These are phyloP conservation scores for Drosophila teissieri DNA, from an alignment of 1,140 invertebrate species.

Conservation along the genomic window DNA sequence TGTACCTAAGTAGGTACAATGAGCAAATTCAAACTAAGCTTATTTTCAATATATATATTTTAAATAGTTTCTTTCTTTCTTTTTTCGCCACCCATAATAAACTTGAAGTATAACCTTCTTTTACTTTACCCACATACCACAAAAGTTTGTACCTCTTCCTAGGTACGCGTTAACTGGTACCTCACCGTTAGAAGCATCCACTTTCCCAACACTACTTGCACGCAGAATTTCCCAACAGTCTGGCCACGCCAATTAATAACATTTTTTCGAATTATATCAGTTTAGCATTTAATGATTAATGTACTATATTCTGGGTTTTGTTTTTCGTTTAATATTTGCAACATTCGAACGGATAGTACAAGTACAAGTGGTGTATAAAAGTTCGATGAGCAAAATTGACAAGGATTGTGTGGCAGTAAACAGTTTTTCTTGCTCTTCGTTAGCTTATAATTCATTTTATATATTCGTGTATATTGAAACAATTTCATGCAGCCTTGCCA, in stretches of 20 bases:
- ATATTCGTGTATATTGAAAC: conserved; percentile 37
- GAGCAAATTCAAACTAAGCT: too few relatives aligned
- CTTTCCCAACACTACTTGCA: not conserved
- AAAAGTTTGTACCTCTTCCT: not conserved
- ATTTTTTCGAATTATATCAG: conserved; percentile 3
- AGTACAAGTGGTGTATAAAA: conserved; percentile 51
- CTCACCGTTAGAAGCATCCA: not conserved
- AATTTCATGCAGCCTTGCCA: conserved; percentile 18
- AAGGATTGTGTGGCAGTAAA: conserved; percentile 73
- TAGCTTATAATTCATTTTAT: conserved; percentile 10
- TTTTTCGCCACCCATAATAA: too few relatives aligned
- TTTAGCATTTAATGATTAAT: conserved; percentile 35
- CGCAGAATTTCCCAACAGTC: not conserved
- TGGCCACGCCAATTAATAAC: conserved; percentile 2
- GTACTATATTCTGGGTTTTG: conserved; percentile 16
- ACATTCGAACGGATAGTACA: conserved; percentile 41
- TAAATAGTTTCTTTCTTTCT: too few relatives aligned
- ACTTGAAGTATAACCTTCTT: too few relatives aligned
- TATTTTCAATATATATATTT: too few relatives aligned
- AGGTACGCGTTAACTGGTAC: too few relatives aligned
- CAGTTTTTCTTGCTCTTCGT: conserved; percentile 42
- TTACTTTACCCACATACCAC: too few relatives aligned
- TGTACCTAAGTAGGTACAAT: not conserved
- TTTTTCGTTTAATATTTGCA: conserved; percentile 34
- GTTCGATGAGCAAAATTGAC: conserved; percentile 71